Evolutionary conservation across 2,797 vertebrate genomes (phyloP).

Genomic region (Hemibagrus guttatus): DNA sequence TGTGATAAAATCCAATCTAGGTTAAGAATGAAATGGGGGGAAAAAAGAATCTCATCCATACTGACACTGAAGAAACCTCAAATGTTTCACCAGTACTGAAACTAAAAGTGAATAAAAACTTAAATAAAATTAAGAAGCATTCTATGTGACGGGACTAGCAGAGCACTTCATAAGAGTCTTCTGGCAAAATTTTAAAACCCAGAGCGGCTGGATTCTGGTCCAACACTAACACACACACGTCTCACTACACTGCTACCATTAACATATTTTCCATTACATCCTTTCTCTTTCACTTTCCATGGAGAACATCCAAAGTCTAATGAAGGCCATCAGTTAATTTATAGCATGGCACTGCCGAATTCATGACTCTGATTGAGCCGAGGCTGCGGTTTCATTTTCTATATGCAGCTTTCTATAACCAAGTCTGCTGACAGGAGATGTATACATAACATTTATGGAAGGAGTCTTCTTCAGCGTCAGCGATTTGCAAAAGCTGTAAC

Average conservation of each 20-base stretch:
- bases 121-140: not conserved
- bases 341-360: not conserved
- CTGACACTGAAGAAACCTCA: not conserved
- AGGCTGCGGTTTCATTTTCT: not conserved
- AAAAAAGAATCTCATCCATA: not conserved
- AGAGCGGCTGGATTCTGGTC: constrained; percentile 26
- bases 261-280: constrained; percentile 39
- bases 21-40: not conserved
- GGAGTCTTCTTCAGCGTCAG: no score
- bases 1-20: not conserved
- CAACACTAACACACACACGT: constrained; percentile 39
- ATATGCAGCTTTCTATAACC: not conserved
- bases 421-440: not conserved
- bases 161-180: not conserved
- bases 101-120: not conserved
- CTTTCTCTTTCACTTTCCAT: not conserved
- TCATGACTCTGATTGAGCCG: not conserved
- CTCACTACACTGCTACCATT: constrained; percentile 24
- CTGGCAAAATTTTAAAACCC: constrained; percentile 1
- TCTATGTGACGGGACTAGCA: not conserved
- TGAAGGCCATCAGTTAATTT: not conserved
- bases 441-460: not conserved
- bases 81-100: not conserved
- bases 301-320: not conserved
- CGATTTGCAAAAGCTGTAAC: not conserved